A percentile compares a stretch with the other conserved stretches of the same genome.
phyloP scores from a whole-genome alignment of 2,888 invertebrate species.

The Drosophila cognata region DNA sequence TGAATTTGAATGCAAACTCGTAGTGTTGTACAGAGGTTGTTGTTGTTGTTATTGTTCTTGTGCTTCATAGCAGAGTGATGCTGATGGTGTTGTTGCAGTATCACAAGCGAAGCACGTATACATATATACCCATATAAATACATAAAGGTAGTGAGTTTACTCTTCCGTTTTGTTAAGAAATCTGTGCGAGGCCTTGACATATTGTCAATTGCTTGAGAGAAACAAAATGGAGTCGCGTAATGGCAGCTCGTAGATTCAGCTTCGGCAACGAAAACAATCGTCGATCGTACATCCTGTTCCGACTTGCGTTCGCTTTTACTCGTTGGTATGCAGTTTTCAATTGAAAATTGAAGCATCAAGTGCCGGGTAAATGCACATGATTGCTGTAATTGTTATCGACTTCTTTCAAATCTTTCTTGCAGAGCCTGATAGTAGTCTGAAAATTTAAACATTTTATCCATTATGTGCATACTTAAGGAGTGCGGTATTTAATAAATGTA shows the following conservation, averaged over 20 bases:
- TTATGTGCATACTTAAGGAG: background rate
- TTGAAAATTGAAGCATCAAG: background rate
- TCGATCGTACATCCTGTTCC: conserved; percentile 44
- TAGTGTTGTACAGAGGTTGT: conserved; percentile 33
- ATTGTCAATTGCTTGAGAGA: conserved; percentile 9
- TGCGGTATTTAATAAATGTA: background rate
- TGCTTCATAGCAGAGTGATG: conserved; percentile 11
- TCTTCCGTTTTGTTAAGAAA: conserved; percentile 45
- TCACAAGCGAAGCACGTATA: conserved; percentile 21
- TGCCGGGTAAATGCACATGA: background rate
- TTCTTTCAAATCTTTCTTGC: background rate
- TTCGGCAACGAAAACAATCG: conserved; percentile 37
- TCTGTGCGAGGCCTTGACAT: conserved; percentile 6
- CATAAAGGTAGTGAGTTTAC: conserved; percentile 50
- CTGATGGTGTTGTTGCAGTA: conserved; percentile 37
- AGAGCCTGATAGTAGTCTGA: background rate
- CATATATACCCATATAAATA: conserved; percentile 1
- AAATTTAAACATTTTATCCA: fast-evolving
- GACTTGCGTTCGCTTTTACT: background rate
- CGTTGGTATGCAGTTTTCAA: background rate
- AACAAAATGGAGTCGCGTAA: conserved; percentile 46
- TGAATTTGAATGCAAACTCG: conserved; percentile 67
- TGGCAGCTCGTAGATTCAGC: conserved; percentile 27
- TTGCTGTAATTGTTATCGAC: background rate
- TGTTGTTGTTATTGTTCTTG: conserved; percentile 24